Conservation (phyloP, 1,140 invertebrate species). For the Bombus waltoni region DNA sequence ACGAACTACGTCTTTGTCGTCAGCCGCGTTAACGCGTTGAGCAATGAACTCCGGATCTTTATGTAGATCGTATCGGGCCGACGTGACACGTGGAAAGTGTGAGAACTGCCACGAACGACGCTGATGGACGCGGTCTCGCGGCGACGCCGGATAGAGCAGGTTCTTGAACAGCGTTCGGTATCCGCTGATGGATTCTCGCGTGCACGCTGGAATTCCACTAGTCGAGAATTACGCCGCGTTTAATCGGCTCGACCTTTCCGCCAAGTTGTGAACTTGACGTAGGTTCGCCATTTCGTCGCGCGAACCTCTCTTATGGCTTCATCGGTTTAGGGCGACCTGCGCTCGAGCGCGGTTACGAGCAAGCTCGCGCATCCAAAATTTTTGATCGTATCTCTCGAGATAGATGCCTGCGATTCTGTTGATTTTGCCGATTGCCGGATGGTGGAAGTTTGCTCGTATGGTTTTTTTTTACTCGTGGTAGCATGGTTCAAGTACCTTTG, state of each 20-base stretch:
- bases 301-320: background rate
- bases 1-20: slow-evolving; percentile 5
- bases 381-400: too few relatives aligned
- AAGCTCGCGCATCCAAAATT: too few relatives aligned
- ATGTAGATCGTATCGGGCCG: slow-evolving; percentile 71
- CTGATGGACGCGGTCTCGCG: slow-evolving; percentile 29
- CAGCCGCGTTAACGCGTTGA: slow-evolving; percentile 73
- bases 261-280: background rate
- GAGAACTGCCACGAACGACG: slow-evolving; percentile 71
- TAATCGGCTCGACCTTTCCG: too few relatives aligned
- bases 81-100: slow-evolving; percentile 74
- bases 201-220: background rate
- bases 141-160: background rate
- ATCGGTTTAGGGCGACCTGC: background rate
- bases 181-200: slow-evolving; percentile 25
- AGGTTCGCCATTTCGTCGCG: background rate
- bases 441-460: too few relatives aligned
- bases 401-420: too few relatives aligned
- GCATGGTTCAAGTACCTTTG: too few relatives aligned
- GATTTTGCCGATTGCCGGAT: too few relatives aligned
- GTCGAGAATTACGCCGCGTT: background rate
- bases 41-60: slow-evolving; percentile 68
- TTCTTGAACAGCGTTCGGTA: slow-evolving; percentile 21
- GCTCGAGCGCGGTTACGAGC: background rate
- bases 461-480: too few relatives aligned